These are phyloP conservation scores for Theristicus caerulescens DNA, from an alignment of 2,113 vertebrate genomes.

Conservation along the genomic window DNA sequence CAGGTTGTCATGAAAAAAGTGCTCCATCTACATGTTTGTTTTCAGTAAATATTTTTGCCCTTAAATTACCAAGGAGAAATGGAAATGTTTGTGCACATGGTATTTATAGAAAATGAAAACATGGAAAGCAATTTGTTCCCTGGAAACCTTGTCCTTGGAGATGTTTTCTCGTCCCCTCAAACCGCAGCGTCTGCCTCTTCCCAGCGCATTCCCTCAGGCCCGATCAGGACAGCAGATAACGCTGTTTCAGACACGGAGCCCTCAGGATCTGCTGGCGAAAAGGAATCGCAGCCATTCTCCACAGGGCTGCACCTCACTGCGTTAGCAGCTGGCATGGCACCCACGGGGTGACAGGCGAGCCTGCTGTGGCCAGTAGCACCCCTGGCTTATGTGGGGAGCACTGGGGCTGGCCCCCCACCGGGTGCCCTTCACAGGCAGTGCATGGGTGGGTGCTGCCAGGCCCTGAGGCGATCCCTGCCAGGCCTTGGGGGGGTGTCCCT, in stretches of 20 bases:
- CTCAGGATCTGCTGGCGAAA: neutral
- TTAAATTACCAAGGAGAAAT: neutral
- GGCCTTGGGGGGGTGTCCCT: too few species aligned
- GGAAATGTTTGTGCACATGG: neutral
- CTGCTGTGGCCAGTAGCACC: rapidly evolving
- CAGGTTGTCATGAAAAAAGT: neutral
- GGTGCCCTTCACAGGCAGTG: rapidly evolving
- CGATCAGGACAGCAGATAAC: rapidly evolving
- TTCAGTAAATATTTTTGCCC: neutral
- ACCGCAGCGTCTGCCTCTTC: neutral
- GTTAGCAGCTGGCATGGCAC: rapidly evolving
- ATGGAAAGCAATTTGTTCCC: neutral
- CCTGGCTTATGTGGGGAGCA: neutral
- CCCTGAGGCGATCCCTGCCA: neutral
- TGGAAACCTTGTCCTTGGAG: neutral
- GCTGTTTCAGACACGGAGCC: rapidly evolving
- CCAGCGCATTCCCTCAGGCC: rapidly evolving
- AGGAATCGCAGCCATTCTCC: rapidly evolving
- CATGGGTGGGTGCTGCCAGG: neutral
- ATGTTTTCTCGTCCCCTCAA: neutral
- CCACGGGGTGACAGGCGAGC: rapidly evolving
- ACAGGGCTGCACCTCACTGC: rapidly evolving
- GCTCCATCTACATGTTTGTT: rapidly evolving
- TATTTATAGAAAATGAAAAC: constrained; percentile 6
- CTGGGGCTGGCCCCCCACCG: rapidly evolving